These are phyloP conservation scores for Leucophenga varia DNA, from an alignment of 1,140 invertebrate genomes.

Conservation along the genomic window DNA sequence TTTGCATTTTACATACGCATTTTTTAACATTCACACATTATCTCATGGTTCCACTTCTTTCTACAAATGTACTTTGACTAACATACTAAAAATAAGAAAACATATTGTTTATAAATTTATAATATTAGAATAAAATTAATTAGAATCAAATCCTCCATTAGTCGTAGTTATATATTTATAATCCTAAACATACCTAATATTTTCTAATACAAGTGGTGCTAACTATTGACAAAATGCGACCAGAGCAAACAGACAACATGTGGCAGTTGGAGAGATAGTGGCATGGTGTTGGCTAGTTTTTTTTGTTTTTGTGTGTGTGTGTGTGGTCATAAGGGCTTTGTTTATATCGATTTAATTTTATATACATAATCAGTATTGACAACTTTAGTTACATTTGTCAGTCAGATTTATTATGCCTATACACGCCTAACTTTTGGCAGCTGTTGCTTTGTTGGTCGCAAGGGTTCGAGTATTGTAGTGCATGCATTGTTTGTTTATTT, in stretches of 20 bases:
- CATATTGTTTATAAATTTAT: background rate
- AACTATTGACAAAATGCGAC: background rate
- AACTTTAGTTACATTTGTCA: too few species aligned
- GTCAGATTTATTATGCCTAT: too few species aligned
- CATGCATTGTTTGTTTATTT: conserved; percentile 45
- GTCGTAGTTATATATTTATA: conserved; percentile 44
- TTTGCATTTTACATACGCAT: too few species aligned
- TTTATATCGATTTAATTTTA: too few species aligned
- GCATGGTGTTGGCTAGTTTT: conserved; percentile 27
- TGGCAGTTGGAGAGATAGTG: conserved; percentile 44
- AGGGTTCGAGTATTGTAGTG: conserved; percentile 36
- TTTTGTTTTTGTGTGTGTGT: conserved; percentile 22
- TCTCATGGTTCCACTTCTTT: conserved; percentile 17
- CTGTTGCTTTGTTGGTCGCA: too few species aligned
- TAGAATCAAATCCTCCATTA: conserved; percentile 56
- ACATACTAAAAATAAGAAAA: conserved; percentile 38
- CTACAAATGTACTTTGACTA: conserved; percentile 48
- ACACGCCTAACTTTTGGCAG: too few species aligned
- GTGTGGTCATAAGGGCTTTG: conserved; percentile 26
- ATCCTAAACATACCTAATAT: conserved; percentile 43
- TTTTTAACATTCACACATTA: background rate
- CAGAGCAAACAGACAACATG: too few species aligned
- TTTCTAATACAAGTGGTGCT: background rate
- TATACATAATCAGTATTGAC: too few species aligned
- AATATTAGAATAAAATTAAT: conserved; percentile 28